Base-by-base conservation (phyloP, 2,888 invertebrate genomes). In the Ormyrus labotus region DNA sequence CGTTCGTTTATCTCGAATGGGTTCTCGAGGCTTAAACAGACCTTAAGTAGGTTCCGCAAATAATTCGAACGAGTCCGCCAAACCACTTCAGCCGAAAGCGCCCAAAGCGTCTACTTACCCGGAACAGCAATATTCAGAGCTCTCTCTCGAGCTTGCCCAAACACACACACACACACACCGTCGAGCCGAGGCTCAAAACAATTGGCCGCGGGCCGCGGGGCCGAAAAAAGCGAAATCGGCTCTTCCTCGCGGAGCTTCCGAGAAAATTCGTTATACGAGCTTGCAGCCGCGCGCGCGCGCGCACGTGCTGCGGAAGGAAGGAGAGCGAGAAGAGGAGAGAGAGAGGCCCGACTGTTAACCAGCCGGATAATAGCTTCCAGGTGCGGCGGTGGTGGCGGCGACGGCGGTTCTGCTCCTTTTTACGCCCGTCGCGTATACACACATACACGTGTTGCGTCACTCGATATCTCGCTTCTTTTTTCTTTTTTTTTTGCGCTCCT, bases 341-440 rank as follows among this genome's bases (percentile, higher is more conserved):
- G 34, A 34, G 34, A 34, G 34, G 34, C 34, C 34, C 34, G 34
- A 86, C 85, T 85, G 85, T 85, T 86, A 86, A 85, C 84, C 85
- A 83, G 84, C 84, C 85, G 83, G 82, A 84, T 86, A 87, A 87
- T 87, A 84, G 87, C 83, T 83, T 84, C 86, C 87, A 87, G 87
- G 87, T 87, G 87, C 84, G 83, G 51, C 11, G 75, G 13, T 11
- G 75, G 13, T 11, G 13, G 50, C 69, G 5, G 61, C 69, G 5
- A 63, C 19, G 19, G 7, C 64, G 13, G 11, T 11, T 11, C 50
- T 5, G 51, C 53, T 53, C 19, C 51, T 67, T 67, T 67, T 67
- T 67, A 11, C 45, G 48, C 48, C n/a, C 48, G 6, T 7, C 64
- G 48, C n/a, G 64, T 48, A 0, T 48, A 48, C 47, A 5, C 51